Evolutionary conservation across 2,113 vertebrate species (phyloP).

Genomic region (Phocoena phocoena): DNA sequence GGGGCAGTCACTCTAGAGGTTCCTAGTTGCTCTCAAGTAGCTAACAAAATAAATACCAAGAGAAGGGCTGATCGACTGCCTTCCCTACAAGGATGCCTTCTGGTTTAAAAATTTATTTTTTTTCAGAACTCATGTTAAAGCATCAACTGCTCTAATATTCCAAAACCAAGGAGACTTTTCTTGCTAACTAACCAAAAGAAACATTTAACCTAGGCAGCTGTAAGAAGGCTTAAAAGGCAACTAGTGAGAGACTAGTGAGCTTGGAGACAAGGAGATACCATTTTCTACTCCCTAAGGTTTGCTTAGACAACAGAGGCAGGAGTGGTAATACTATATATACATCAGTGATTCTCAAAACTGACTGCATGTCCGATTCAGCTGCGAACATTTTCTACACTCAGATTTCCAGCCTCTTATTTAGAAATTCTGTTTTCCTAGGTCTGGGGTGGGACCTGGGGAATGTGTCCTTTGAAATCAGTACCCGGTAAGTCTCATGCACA

Average conservation of each 20-base stretch:
- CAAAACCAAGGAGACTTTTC: neutral
- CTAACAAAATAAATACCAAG: neutral
- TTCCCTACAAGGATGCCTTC: neutral
- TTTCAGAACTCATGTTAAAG: neutral
- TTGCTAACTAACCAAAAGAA: neutral
- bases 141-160: neutral
- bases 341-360: neutral
- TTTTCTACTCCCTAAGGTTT: neutral
- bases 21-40: neutral
- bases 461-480: neutral
- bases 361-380: accelerated
- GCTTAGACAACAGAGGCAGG: neutral
- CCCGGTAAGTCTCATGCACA: neutral
- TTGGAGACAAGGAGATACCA: neutral
- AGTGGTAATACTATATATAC: neutral
- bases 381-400: neutral
- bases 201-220: neutral
- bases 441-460: neutral
- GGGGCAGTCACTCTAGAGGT: neutral
- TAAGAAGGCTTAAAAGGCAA: neutral
- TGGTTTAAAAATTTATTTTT: neutral
- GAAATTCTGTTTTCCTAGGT: neutral
- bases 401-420: neutral
- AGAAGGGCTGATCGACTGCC: neutral
- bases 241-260: neutral